Conservation (phyloP, 2,888 invertebrate genomes). For the Chrysodeixis includens region DNA sequence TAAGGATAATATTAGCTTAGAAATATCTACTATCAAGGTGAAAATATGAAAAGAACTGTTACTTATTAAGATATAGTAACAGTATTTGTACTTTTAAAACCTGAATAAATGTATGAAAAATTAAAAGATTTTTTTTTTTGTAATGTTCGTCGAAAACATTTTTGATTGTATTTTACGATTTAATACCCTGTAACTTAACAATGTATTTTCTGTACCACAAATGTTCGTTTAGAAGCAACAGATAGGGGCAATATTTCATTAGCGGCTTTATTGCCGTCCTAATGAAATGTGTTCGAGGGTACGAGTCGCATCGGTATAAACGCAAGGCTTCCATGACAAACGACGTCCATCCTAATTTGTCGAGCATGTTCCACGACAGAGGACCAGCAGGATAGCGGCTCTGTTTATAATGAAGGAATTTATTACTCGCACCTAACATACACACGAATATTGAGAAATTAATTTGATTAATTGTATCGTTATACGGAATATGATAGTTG, state of each 20-base stretch:
- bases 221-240: constrained; percentile 44
- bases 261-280: constrained; percentile 65
- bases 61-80: neutral
- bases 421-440: constrained; percentile 64
- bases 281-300: constrained; percentile 68
- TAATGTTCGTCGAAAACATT: too few species aligned
- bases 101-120: too few species aligned
- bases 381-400: constrained; percentile 76
- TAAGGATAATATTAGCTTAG: constrained; percentile 5
- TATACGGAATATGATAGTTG: constrained; percentile 14
- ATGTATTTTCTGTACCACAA: constrained; percentile 17
- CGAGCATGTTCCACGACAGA: constrained; percentile 69
- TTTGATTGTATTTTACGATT: neutral
- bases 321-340: constrained; percentile 73
- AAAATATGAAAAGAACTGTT: neutral
- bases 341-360: constrained; percentile 82
- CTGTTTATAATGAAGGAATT: constrained; percentile 65
- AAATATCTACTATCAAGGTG: neutral
- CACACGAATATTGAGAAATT: constrained; percentile 41
- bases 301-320: neutral
- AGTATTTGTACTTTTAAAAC: neutral
- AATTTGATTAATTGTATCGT: constrained; percentile 39
- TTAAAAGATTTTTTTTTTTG: too few species aligned
- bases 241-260: constrained; percentile 70
- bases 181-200: constrained; percentile 7